Evolutionary conservation across 2,888 invertebrate genomes (phyloP), one percentile per base, ranked within the genome.

Genomic region (Melolontha melolontha): DNA sequence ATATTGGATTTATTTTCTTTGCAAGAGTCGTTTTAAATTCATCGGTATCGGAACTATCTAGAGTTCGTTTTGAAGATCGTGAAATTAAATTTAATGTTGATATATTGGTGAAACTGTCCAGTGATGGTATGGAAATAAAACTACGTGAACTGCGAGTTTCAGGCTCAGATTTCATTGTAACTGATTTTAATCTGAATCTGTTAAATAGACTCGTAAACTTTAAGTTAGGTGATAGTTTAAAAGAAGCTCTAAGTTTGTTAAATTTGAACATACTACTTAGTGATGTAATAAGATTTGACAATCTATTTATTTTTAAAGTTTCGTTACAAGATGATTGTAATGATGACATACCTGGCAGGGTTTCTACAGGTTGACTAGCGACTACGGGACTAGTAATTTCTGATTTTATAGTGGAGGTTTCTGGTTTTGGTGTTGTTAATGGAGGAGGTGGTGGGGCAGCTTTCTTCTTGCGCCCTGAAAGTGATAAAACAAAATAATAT

Each of bases 371-470:
- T 76, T 78, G 81, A 82, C 82, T 83, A 83, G 82, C 83, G 78
- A 78, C 76, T 74, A 80, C 81, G 69, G 82, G 82, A 83, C 81
- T 82, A 81, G 82, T 79, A 70, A 75, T 76, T 74, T 79, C 79
- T 70, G 29, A 75, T 74, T 79, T 79, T 70, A 51, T 42, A 50
- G 22, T 64, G 68, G 64, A 54, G 51, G 57, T 54, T 59, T 52
- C 42, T 50, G 68, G 66, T 68, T 55, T 70, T 66, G 29, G 67
- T 67, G 62, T 79, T 73, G 80, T 75, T 41, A 85, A 84, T 10
- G 86, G 86, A 14, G 85, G 85, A 27, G 86, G 87, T 1, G 89
- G 87, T 8, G 86, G 87, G 2, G 89, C 88, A 10, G 86, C 85
- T 74, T 87, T 86, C 79, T 89, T 88, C 79, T 89, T 89, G 70